phyloP scores from a whole-genome alignment of 2,888 invertebrate genomes.

The Dynastes maya region DNA sequence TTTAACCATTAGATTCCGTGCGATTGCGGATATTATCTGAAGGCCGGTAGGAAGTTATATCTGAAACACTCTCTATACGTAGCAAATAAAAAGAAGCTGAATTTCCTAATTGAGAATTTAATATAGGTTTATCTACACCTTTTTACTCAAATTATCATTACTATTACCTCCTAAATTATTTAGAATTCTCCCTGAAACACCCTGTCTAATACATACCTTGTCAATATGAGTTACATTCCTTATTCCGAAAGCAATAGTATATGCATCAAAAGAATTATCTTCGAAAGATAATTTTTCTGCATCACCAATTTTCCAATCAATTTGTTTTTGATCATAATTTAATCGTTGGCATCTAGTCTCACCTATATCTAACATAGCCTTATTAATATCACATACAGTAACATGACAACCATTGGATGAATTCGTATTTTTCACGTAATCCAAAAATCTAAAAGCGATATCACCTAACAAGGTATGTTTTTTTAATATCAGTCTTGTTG shows the following conservation, averaged over 20 bases:
- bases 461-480: conserved; percentile 77
- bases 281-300: conserved; percentile 89
- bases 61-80: no score
- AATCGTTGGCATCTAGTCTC: conserved; percentile 79
- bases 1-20: no score
- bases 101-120: no score
- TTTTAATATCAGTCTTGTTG: not conserved
- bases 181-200: not conserved
- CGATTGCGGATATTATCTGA: no score
- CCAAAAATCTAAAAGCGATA: conserved; percentile 91
- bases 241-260: conserved; percentile 98
- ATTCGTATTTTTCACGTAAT: conserved; percentile 70
- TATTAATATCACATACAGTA: conserved; percentile 92
- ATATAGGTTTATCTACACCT: not conserved
- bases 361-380: conserved; percentile 95
- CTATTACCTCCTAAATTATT: not conserved
- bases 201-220: conserved; percentile 74
- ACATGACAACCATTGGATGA: conserved; percentile 75
- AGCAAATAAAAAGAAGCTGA: no score
- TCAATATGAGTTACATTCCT: conserved; percentile 95
- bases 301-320: conserved; percentile 84
- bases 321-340: conserved; percentile 75
- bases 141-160: not conserved
- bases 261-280: conserved; percentile 87
- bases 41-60: no score